These are phyloP conservation scores for Melanaphis sacchari DNA, from an alignment of 1,140 invertebrate species.

Conservation along the genomic window DNA sequence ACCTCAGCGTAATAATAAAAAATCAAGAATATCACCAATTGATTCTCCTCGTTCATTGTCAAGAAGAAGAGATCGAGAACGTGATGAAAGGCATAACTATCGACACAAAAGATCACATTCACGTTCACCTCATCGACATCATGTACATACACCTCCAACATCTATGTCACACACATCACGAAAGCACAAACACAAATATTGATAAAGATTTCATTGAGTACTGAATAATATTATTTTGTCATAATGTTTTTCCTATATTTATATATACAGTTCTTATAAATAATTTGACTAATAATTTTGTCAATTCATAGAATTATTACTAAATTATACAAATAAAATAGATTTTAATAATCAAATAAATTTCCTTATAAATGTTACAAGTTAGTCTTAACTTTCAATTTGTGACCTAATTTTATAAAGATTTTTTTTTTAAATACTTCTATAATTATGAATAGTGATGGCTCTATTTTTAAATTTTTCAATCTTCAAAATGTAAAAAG, in stretches of 20 bases:
- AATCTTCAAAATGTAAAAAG: background rate
- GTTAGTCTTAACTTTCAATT: background rate
- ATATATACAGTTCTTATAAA: background rate
- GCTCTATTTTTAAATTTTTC: background rate
- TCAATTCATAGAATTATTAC: background rate
- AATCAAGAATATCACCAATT: constrained; percentile 42
- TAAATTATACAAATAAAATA: constrained; percentile 15
- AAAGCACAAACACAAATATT: constrained; percentile 56
- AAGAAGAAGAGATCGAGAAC: constrained; percentile 49
- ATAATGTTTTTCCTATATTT: background rate
- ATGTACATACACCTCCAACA: constrained; percentile 40
- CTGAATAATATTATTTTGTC: background rate
- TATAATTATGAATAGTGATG: background rate
- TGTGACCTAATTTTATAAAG: background rate
- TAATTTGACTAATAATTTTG: background rate
- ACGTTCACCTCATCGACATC: constrained; percentile 47
- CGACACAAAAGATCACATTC: constrained; percentile 52
- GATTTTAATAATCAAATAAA: background rate
- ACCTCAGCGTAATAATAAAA: constrained; percentile 47
- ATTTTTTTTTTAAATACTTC: background rate
- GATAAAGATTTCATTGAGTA: background rate
- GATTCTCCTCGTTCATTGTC: constrained; percentile 45
- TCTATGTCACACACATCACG: constrained; percentile 39
- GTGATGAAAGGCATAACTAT: constrained; percentile 45
- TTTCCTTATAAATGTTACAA: background rate